A percentile compares a stretch with the other conserved stretches of the same genome.
These are phyloP conservation scores for Drosophila hawaiiensis DNA, from an alignment of 2,888 invertebrate genomes.

Conservation along the genomic window DNA sequence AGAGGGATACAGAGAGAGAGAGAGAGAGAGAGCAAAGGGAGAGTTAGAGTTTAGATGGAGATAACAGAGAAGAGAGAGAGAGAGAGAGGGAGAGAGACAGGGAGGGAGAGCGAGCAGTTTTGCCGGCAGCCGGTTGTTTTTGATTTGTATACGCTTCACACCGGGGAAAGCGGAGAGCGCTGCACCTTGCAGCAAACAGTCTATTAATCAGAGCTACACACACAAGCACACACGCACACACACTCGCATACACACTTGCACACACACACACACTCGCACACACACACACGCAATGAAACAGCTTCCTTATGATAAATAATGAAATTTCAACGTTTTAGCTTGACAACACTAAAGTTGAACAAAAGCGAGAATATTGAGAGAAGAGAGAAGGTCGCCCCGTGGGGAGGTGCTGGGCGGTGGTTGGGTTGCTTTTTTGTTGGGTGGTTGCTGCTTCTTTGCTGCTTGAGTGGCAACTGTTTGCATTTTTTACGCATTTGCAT, in stretches of 20 bases:
- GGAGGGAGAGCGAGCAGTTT: constrained; percentile 12
- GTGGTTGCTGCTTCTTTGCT: constrained; percentile 29
- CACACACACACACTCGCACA: constrained; percentile 9
- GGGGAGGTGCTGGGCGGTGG: background rate
- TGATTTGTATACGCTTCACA: constrained; percentile 5
- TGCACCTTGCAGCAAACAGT: constrained; percentile 73
- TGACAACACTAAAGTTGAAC: constrained; percentile 53
- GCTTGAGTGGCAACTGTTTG: constrained; percentile 79
- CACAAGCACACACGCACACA: constrained; percentile 14
- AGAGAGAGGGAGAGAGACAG: constrained; percentile 1
- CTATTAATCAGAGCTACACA: constrained; percentile 62
- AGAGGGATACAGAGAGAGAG: background rate
- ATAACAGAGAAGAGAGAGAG: background rate
- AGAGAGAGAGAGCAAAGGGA: background rate
- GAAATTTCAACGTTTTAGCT: constrained; percentile 65
- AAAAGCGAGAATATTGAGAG: background rate
- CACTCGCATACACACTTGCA: background rate
- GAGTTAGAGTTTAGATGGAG: background rate
- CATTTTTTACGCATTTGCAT: constrained; percentile 55
- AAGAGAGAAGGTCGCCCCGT: background rate
- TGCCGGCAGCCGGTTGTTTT: constrained; percentile 42
- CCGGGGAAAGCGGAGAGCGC: constrained; percentile 33
- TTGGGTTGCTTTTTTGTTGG: background rate
- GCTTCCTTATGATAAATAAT: constrained; percentile 77
- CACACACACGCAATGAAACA: constrained; percentile 28